phyloP scores from a whole-genome alignment of 2,797 vertebrate species.

The Glossophaga mutica region DNA sequence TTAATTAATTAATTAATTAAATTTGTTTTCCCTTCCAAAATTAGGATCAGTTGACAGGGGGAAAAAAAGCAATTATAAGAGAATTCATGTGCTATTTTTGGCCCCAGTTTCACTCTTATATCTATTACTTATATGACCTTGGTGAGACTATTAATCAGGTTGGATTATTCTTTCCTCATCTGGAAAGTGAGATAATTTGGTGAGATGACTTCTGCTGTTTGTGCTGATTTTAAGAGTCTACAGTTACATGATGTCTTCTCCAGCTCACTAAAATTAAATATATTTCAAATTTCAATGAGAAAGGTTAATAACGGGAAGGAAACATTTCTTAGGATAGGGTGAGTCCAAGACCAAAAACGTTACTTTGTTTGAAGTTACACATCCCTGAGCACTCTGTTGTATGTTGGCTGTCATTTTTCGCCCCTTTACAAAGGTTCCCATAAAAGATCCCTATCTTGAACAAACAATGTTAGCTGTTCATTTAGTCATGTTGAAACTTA shows the following conservation, averaged over 20 bases:
- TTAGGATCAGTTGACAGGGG: background rate
- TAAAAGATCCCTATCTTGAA: background rate
- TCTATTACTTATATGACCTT: background rate
- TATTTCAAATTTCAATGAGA: slow-evolving; percentile 29
- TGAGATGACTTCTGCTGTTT: background rate
- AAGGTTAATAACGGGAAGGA: background rate
- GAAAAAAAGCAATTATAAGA: background rate
- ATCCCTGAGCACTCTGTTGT: background rate
- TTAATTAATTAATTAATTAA: background rate
- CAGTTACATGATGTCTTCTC: background rate
- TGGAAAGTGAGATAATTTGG: background rate
- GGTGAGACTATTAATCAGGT: background rate
- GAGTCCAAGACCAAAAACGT: background rate
- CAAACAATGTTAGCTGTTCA: background rate
- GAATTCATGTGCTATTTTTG: background rate
- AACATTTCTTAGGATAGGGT: background rate
- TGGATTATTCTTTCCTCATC: background rate
- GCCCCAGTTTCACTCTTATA: background rate
- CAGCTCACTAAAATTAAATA: background rate
- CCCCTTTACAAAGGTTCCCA: background rate
- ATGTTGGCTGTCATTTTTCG: background rate
- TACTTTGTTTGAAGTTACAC: background rate
- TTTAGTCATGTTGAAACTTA: background rate
- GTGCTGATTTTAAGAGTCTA: background rate
- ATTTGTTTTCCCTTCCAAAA: background rate